These are phyloP conservation scores for Lepilemur ruficaudatus DNA, from an alignment of 2,797 vertebrate species.

Conservation along the genomic window DNA sequence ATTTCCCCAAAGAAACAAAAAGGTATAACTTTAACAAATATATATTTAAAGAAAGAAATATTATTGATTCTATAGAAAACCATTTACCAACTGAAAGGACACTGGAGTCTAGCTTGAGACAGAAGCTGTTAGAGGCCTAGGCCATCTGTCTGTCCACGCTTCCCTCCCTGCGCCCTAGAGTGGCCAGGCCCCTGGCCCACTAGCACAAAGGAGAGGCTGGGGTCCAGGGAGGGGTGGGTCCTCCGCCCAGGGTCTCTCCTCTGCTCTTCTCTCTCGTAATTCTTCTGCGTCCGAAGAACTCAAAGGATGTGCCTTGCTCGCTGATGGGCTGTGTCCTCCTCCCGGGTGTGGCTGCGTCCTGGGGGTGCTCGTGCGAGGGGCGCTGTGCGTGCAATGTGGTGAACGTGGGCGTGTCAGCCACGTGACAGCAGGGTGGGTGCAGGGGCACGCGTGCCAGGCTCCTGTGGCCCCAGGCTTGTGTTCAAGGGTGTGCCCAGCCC, in stretches of 20 bases:
- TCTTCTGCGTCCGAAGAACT: slow-evolving; percentile 75
- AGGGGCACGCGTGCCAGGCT: slow-evolving; percentile 36
- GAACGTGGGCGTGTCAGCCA: background rate
- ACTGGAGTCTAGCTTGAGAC: slow-evolving; percentile 82
- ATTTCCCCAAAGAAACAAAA: slow-evolving; percentile 82
- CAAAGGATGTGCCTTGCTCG: slow-evolving; percentile 87
- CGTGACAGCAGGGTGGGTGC: background rate
- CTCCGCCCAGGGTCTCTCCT: background rate
- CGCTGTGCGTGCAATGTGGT: background rate
- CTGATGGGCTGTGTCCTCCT: slow-evolving; percentile 72
- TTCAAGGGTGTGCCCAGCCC: background rate
- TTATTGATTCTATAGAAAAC: slow-evolving; percentile 88
- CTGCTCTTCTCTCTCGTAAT: slow-evolving; percentile 55
- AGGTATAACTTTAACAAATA: slow-evolving; percentile 88
- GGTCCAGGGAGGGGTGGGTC: background rate
- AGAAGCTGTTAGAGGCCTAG: slow-evolving; percentile 80
- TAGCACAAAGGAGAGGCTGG: slow-evolving; percentile 80
- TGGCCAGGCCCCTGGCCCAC: slow-evolving; percentile 79
- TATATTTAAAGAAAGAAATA: slow-evolving; percentile 89
- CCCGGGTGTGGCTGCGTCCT: slow-evolving; percentile 30
- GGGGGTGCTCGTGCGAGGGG: background rate
- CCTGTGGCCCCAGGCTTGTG: background rate
- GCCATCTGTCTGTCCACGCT: slow-evolving; percentile 69
- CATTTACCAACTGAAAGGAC: slow-evolving; percentile 84
- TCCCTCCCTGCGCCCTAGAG: slow-evolving; percentile 39